Percentiles rank a stretch among this genome's conserved stretches.
phyloP scores from a whole-genome alignment of 2,888 invertebrate genomes.

The Nomada ferruginata region DNA sequence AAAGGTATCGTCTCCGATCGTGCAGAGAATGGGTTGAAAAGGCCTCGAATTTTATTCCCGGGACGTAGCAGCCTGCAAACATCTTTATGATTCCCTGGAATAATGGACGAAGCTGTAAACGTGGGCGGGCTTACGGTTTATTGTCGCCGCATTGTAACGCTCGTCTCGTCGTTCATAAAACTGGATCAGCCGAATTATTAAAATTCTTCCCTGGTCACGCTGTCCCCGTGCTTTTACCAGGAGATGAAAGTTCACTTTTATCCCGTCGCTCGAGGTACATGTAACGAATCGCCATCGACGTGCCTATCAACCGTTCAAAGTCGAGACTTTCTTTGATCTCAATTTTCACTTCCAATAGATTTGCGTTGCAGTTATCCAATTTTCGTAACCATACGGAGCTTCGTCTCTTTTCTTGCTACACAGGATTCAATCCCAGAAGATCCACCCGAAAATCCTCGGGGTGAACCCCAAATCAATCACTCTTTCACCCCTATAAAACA shows the following conservation, averaged over 20 bases:
- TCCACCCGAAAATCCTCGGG: neutral
- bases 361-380: too few relatives aligned
- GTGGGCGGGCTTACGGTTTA: slow-evolving; percentile 43
- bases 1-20: slow-evolving; percentile 14
- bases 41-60: slow-evolving; percentile 29
- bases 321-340: neutral
- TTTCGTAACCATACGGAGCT: too few relatives aligned
- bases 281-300: slow-evolving; percentile 2
- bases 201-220: slow-evolving; percentile 20
- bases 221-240: neutral
- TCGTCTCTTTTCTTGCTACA: neutral
- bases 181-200: slow-evolving; percentile 48
- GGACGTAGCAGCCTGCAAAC: slow-evolving; percentile 30
- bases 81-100: slow-evolving; percentile 47
- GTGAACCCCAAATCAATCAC: neutral
- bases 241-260: neutral
- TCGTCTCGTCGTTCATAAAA: slow-evolving; percentile 40
- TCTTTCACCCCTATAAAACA: neutral
- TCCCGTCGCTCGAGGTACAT: neutral
- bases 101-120: slow-evolving; percentile 48
- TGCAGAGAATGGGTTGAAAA: neutral
- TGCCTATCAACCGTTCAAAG: neutral
- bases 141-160: slow-evolving; percentile 41
- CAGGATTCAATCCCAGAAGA: neutral
- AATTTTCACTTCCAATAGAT: neutral